These are phyloP conservation scores for Cichladusa arquata DNA, from an alignment of 2,113 vertebrate genomes.

Conservation along the genomic window DNA sequence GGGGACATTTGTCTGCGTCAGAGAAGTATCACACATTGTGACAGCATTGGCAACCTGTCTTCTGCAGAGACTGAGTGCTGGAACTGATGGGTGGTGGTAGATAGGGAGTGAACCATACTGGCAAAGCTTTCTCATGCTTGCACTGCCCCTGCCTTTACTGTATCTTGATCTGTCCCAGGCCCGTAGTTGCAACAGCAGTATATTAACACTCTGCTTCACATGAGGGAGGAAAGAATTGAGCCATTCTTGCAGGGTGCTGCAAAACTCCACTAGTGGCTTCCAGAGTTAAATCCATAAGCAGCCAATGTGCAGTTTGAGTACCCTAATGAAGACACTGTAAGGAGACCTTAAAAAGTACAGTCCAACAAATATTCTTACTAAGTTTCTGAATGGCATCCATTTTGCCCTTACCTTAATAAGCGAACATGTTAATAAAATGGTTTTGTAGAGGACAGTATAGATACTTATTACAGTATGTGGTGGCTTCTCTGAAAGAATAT, in stretches of 20 bases:
- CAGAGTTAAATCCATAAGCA: background rate
- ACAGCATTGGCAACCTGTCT: background rate
- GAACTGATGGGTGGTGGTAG: background rate
- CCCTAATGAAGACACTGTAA: background rate
- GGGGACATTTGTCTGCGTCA: background rate
- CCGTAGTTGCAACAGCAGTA: background rate
- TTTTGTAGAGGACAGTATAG: background rate
- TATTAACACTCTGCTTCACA: background rate
- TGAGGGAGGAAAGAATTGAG: background rate
- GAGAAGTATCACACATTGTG: background rate
- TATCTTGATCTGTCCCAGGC: background rate
- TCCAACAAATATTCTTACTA: background rate
- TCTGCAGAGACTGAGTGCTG: accelerated
- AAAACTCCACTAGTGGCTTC: background rate
- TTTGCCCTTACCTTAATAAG: background rate
- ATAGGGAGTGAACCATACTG: background rate
- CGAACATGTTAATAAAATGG: background rate
- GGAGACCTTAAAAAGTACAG: background rate
- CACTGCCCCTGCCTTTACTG: background rate
- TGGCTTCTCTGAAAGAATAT: background rate
- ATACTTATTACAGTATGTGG: background rate
- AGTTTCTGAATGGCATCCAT: background rate
- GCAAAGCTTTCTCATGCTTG: background rate
- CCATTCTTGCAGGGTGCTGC: background rate
- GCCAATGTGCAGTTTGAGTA: background rate